Base-by-base conservation (phyloP, 2,797 vertebrate genomes). In the Pantherophis vulpinus region DNA sequence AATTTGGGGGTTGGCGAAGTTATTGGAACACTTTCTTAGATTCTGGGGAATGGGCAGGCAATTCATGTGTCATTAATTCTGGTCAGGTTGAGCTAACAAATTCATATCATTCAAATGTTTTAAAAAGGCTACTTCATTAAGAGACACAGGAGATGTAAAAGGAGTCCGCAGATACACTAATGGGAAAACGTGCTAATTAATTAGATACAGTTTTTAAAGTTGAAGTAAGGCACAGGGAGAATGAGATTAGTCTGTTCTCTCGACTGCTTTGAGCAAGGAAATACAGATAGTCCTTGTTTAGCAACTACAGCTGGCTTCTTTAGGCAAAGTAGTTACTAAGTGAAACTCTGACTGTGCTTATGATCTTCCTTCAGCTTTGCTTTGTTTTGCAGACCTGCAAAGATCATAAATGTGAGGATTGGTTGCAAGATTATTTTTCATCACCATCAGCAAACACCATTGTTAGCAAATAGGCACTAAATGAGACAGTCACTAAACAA, bases 101-200 rank as follows among this genome's bases (percentile, higher is more conserved):
- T 97, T 96, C 95, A 94, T 94, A 96, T 96, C 92, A 93, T 92
- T 96, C 95, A 96, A 91, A 95, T 95, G 91, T 79, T 83, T 25
- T 12, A 93, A 86, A 86, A 96, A 95, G 93, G 94, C 94, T 95
- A 87, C 91, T 96, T 96, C 66, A 92, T 90, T 0, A 0, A 94
- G 95, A 96, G 92, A 96, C 94, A 96, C 91, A 94, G 79, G 95
- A 88, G 93, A 94, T 91, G 94, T 93, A 94, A 94, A 95, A 92
- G 91, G 74, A 94, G 91, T 90, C 91, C 61, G 61, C 0, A 29
- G 92, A 47, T 86, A 92, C 93, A 87, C 88, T 93, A 93, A 93
- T 18, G 1, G 87, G 87, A 89, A 96, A 92, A 47, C 1, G 70
- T 93, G 59, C 90, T 92, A 96, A 96, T 96, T 95, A 91, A 88